Percentiles rank a stretch among this genome's conserved stretches.
Conservation (phyloP, 2,888 invertebrate genomes). For the Dyspetes luteomarginatus region DNA sequence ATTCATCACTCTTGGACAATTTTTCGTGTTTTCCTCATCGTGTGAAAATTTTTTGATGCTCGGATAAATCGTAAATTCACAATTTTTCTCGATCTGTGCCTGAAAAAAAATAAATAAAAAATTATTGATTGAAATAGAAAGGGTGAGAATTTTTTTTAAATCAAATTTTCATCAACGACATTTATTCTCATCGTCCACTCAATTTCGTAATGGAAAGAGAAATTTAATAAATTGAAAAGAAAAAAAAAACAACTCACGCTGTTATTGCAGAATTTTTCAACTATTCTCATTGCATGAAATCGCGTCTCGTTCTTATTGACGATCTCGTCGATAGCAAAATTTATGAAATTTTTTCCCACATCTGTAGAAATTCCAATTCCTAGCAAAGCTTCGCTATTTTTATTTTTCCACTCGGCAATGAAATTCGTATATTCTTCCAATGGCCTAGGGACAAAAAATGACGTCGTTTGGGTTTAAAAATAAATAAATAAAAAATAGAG, state of each 20-base stretch:
- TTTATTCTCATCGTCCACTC: neutral
- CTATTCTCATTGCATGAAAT: conserved; percentile 6
- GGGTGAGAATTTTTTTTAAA: neutral
- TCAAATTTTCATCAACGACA: neutral
- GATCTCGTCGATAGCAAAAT: conserved; percentile 27
- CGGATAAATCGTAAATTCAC: conserved; percentile 26
- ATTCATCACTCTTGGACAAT: conserved; percentile 16
- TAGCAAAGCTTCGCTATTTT: neutral
- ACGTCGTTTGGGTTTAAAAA: neutral
- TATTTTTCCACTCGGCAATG: conserved; percentile 4
- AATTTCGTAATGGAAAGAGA: neutral
- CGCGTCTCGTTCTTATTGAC: neutral
- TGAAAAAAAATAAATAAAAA: neutral
- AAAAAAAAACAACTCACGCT: conserved; percentile 14
- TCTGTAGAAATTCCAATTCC: conserved; percentile 18
- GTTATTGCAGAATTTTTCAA: conserved; percentile 29
- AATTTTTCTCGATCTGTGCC: neutral
- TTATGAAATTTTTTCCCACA: conserved; percentile 20
- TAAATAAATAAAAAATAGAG: too few species aligned
- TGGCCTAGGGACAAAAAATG: neutral
- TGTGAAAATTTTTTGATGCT: conserved; percentile 6
- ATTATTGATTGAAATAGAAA: neutral
- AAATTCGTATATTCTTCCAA: conserved; percentile 33
- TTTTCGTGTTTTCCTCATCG: neutral
- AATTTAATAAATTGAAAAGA: neutral